Evolutionary conservation across 2,113 vertebrate genomes (phyloP).

Genomic region (Poeciliopsis occidentalis): DNA sequence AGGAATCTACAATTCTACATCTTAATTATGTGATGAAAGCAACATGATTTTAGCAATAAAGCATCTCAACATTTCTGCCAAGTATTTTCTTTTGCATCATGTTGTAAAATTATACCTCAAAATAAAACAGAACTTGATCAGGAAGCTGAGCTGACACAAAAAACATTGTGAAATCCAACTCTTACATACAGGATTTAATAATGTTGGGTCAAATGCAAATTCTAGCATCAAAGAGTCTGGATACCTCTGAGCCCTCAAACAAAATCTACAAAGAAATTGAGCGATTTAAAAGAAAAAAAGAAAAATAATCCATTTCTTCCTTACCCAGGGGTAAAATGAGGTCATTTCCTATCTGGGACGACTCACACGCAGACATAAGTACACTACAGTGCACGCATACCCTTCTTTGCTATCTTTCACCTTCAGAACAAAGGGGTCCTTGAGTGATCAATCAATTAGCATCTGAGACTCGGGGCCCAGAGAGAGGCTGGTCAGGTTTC

Average conservation of each 20-base stretch:
- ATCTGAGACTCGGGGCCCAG: constrained; percentile 53
- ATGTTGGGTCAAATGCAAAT: constrained; percentile 13
- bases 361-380: constrained; percentile 61
- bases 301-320: constrained; percentile 75
- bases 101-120: not conserved
- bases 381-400: constrained; percentile 38
- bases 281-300: constrained; percentile 34
- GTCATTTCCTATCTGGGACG: constrained; percentile 82
- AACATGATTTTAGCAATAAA: not conserved
- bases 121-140: not conserved
- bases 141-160: not conserved
- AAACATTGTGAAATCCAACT: not conserved
- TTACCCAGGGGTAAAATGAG: constrained; percentile 76
- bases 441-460: constrained; percentile 73
- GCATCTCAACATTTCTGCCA: not conserved
- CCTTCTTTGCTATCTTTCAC: constrained; percentile 67
- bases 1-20: too few relatives aligned
- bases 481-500: constrained; percentile 65
- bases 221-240: constrained; percentile 36
- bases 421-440: constrained; percentile 65
- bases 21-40: not conserved
- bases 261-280: constrained; percentile 47
- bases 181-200: constrained; percentile 12
- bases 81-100: not conserved
- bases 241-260: not conserved